Evolutionary conservation across 2,888 invertebrate species (phyloP), one percentile per base, ranked within the genome.

Genomic region (Hedya salicella): DNA sequence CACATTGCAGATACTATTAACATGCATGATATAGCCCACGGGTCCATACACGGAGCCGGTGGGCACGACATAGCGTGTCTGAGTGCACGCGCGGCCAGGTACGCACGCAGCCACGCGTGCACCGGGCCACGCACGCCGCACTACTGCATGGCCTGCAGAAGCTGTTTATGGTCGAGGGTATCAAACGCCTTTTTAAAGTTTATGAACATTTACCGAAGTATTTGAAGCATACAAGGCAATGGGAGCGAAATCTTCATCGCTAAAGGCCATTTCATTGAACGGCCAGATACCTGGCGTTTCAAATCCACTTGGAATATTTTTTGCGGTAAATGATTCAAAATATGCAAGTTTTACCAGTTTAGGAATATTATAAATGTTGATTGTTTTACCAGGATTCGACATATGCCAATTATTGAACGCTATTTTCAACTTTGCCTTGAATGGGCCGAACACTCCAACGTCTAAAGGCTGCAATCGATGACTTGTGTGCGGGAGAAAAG

Each of bases 381-480:
- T 67, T 4, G 80, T 76, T 75, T 79, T 83, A 6, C 81, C 81
- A 3, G 78, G 74, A 48, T 73, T 73, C 76, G 68, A 32, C 53
- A 71, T 63, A 64, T 79, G 71, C 81, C 83, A 85, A 44, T 75
- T 70, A 67, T 83, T 81, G 57, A 73, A 78, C 0, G 75, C 76
- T 19, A 69, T 74, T 60, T 76, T 77, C 42, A 75, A 72, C 19
- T 74, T 78, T 9, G 73, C 67, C 62, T 84, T 73, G n/a, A 73
- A 74, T n/a, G 71, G 69, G 36, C 70, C 72, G 49, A 73, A 74
- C 4, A 86, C 77, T 40, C 78, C 70, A 9, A 77, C 70, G 63
- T 81, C 80, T 39, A 82, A 66, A 14, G 82, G 84, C 72, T 86
- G 85, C 3, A 82, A 60, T 39, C 77, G 75, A 68, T 86, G 81